These are phyloP conservation scores for Dendrolimus houi DNA, from an alignment of 2,888 invertebrate species.

Conservation along the genomic window DNA sequence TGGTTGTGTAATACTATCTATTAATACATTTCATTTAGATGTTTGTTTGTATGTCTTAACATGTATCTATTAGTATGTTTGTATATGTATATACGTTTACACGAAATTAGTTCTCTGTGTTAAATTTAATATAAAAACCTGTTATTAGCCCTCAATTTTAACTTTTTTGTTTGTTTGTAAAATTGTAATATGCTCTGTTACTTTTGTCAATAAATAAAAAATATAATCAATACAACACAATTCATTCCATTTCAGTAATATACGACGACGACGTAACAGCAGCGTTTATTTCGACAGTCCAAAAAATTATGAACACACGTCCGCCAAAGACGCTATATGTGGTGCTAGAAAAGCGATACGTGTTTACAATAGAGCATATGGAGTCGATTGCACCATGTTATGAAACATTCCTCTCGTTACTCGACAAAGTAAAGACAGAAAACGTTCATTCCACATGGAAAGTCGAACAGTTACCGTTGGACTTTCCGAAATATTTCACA, in stretches of 20 bases:
- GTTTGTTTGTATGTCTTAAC: too few relatives aligned
- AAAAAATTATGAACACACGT: conserved; percentile 77
- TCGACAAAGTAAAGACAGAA: conserved; percentile 67
- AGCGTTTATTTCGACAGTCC: conserved; percentile 84
- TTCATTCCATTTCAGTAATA: conserved; percentile 78
- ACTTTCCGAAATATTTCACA: conserved; percentile 88
- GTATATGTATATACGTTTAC: too few relatives aligned
- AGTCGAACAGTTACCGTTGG: conserved; percentile 78
- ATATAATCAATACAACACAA: too few relatives aligned
- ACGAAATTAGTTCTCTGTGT: too few relatives aligned
- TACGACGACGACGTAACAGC: conserved; percentile 90
- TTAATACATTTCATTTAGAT: too few relatives aligned
- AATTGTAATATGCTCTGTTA: background rate
- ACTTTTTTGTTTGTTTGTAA: too few relatives aligned
- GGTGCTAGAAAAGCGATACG: conserved; percentile 90
- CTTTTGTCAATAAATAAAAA: background rate
- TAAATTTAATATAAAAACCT: too few relatives aligned
- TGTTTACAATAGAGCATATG: conserved; percentile 87
- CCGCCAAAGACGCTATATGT: conserved; percentile 81
- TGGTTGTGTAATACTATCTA: too few relatives aligned
- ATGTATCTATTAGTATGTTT: too few relatives aligned
- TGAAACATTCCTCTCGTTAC: conserved; percentile 84
- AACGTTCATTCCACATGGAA: conserved; percentile 67
- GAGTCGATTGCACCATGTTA: conserved; percentile 92
- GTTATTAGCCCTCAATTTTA: too few relatives aligned